phyloP scores from a whole-genome alignment of 2,888 invertebrate species.

The Chironomus tentans region DNA sequence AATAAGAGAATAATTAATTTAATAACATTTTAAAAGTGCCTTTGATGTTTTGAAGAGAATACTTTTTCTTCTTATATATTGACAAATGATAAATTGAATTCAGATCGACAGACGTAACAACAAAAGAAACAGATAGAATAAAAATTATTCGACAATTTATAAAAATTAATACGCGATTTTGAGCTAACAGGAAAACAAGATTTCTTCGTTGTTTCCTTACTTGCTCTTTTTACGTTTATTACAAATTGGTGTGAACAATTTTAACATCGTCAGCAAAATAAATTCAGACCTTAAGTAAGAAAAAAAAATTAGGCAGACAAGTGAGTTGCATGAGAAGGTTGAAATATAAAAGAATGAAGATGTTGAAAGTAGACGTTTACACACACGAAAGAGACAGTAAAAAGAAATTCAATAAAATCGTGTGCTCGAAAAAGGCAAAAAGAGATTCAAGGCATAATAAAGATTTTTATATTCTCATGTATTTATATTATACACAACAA shows the following conservation, averaged over 20 bases:
- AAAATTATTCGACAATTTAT: constrained; percentile 14
- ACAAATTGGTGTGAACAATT: constrained; percentile 10
- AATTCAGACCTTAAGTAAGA: no score
- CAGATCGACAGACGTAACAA: no score
- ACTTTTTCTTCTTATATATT: neutral
- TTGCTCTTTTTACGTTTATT: neutral
- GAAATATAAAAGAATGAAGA: neutral
- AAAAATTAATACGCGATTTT: constrained; percentile 1
- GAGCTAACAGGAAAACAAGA: no score
- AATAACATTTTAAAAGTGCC: constrained; percentile 12
- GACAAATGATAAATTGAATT: constrained; percentile 9
- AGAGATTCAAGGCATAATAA: neutral
- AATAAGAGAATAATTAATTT: constrained; percentile 7
- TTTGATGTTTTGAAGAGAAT: constrained; percentile 1
- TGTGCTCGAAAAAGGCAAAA: neutral
- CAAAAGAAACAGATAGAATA: neutral
- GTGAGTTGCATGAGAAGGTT: neutral
- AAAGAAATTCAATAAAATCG: neutral
- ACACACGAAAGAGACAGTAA: neutral
- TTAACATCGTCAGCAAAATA: no score
- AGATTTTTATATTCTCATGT: neutral
- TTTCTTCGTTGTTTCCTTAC: neutral
- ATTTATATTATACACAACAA: neutral
- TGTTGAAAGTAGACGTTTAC: neutral
- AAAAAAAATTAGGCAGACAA: no score